Base-by-base conservation (phyloP, 2,888 invertebrate genomes). In the Drosophila kanekoi region DNA sequence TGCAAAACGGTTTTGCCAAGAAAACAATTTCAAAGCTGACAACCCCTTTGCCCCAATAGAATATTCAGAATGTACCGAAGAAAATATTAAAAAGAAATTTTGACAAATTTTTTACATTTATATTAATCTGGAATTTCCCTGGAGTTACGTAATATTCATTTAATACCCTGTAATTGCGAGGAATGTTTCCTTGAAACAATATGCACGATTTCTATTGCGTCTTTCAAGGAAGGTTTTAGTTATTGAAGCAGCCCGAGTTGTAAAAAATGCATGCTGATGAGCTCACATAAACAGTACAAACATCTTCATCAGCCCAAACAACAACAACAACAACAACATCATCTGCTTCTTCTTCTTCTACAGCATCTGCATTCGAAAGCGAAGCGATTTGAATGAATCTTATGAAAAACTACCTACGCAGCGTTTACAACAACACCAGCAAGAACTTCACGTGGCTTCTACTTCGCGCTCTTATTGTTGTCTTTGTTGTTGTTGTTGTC, bases 331-430 rank as follows among this genome's bases (percentile, higher is more conserved):
- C 18, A 48, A 18, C 44, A 37, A 4, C 32, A 20, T 28, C 35
- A 41, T 20, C 37, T 32, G 11, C 11, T 3, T 6, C 14, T 23
- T 44, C 33, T 54, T 54, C 40, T 40, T 14, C 9, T 38, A 20
- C 38, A 40, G 47, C 43, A 53, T 37, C 28, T 60, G 58, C 54
- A 47, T 58, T 49, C 51, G 28, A 60, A 51, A 28, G 35, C 37
- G 23, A 40, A 38, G 33, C 48, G 40, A 80, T 83, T 81, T 85
- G 60, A 85, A 87, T 79, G 86, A 72, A 72, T 69, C 79, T 71
- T 74, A 72, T 79, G 86, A 51, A 71, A 74, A 72, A 82, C 72
- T 89, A 89, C 85, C 85, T 85, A 85, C 89, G 89, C 85, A 71
- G 70, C 63, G 84, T 73, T 74, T 65, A 64, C 67, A 86, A 68